Conservation (phyloP, 2,113 vertebrate genomes). For the Rhizomys pruinosus region DNA sequence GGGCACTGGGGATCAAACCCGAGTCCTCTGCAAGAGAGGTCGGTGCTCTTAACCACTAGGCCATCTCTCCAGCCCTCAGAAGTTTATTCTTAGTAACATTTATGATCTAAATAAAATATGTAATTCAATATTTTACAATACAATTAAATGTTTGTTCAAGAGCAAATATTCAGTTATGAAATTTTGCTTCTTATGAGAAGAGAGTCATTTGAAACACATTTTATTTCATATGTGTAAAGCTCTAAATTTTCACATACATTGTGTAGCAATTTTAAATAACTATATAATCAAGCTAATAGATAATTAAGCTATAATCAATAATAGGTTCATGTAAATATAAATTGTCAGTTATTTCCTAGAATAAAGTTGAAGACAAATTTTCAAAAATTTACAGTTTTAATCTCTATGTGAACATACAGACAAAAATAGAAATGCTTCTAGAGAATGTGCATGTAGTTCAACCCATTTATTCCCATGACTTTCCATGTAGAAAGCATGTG, state of each 20-base stretch:
- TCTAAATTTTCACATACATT: not conserved
- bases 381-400: not conserved
- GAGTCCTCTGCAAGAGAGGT: no score
- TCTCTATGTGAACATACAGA: not conserved
- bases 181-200: not conserved
- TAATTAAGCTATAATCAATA: not conserved
- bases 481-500: no score
- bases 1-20: no score
- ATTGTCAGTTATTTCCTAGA: not conserved
- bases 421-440: not conserved
- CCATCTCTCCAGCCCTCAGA: no score
- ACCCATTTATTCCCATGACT: no score
- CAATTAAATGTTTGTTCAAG: not conserved
- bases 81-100: not conserved
- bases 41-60: no score
- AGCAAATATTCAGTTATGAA: not conserved
- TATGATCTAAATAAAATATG: not conserved
- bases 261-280: not conserved
- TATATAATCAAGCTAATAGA: not conserved
- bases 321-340: constrained; percentile 1
- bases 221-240: not conserved
- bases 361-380: not conserved
- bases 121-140: not conserved
- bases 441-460: not conserved
- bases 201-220: not conserved